Evolutionary conservation across 2,113 vertebrate genomes (phyloP).

Genomic region (Typhlomys cinereus): DNA sequence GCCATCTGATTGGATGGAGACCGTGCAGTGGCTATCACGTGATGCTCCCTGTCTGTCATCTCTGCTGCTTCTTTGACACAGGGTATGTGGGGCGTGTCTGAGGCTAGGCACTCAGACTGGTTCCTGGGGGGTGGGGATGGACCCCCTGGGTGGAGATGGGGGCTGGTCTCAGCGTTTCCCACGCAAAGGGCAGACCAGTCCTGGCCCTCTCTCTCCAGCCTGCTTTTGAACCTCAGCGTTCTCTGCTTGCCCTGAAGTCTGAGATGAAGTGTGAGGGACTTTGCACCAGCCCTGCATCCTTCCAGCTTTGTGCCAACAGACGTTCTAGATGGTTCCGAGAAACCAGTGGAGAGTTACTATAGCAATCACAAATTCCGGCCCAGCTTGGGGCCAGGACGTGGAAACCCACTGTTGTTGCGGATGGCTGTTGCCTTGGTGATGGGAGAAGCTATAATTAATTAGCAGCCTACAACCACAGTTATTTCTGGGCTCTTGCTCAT

Average conservation of each 20-base stretch:
- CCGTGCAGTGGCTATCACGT: neutral
- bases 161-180: accelerated
- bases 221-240: neutral
- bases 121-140: neutral
- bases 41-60: neutral
- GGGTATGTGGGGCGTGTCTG: neutral
- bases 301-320: neutral
- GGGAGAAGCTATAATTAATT: slow-evolving; percentile 72
- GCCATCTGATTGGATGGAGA: neutral
- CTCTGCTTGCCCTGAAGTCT: accelerated
- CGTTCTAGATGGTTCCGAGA: slow-evolving; percentile 6
- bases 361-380: slow-evolving; percentile 53
- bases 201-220: too few relatives aligned
- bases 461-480: slow-evolving; percentile 58
- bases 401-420: slow-evolving; percentile 52
- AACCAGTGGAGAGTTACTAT: slow-evolving; percentile 58
- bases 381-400: slow-evolving; percentile 4
- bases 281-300: neutral
- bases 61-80: neutral
- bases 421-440: slow-evolving; percentile 43
- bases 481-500: slow-evolving; percentile 70
- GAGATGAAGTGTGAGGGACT: neutral
- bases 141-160: neutral
- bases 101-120: slow-evolving; percentile 4
- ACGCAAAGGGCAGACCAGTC: neutral